phyloP scores from a whole-genome alignment of 2,113 vertebrate species.

The Todiramphus saurophagus region DNA sequence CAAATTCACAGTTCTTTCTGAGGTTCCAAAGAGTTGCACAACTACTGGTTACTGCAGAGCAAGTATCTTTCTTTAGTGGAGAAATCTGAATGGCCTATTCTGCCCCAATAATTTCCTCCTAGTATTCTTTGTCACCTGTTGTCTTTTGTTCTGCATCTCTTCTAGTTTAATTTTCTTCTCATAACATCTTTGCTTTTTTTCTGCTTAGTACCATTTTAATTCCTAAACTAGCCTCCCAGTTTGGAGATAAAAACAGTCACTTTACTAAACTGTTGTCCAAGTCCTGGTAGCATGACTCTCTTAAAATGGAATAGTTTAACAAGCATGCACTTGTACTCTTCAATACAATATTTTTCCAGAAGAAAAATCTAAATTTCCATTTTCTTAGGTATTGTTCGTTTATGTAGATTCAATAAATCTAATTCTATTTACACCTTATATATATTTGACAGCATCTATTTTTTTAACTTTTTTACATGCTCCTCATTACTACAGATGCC shows the following conservation, averaged over 20 bases:
- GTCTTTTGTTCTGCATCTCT: not conserved
- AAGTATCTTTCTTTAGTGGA: not conserved
- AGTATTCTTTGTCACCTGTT: not conserved
- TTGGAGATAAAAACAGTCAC: not conserved
- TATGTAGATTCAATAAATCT: not conserved
- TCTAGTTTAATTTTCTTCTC: not conserved
- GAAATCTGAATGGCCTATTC: not conserved
- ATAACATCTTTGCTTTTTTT: not conserved
- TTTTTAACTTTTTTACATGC: not conserved
- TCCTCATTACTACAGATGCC: not conserved
- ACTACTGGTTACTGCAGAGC: rapidly evolving
- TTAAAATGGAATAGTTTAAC: not conserved
- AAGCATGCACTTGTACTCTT: not conserved
- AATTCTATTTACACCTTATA: not conserved
- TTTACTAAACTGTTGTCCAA: not conserved
- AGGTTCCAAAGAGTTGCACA: not conserved
- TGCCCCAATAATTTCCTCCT: not conserved
- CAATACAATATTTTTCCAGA: not conserved
- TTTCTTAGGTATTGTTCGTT: not conserved
- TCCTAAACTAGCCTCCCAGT: not conserved
- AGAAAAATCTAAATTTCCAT: not conserved
- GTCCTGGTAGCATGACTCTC: not conserved
- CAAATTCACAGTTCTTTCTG: not conserved
- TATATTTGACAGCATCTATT: not conserved
- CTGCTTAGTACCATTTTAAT: not conserved